A percentile compares a stretch with the other conserved stretches of the same genome.
Conservation (phyloP, 2,113 vertebrate genomes). For the Triplophysa rosa region DNA sequence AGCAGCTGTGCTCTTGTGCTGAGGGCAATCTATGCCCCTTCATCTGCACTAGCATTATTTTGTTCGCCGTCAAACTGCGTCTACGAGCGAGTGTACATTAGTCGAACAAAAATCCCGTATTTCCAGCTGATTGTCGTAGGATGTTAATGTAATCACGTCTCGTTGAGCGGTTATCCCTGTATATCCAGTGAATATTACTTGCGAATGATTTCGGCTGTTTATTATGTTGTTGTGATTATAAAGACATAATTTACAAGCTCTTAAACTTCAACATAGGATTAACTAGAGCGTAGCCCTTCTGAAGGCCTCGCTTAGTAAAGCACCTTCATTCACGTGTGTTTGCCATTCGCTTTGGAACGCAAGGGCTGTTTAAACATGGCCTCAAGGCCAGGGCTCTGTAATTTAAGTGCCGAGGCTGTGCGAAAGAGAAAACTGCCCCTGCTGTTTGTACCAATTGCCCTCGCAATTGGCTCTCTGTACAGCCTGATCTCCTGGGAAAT, state of each 20-base stretch:
- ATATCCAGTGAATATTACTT: neutral
- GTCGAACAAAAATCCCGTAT: neutral
- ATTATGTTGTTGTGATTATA: constrained; percentile 23
- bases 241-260: constrained; percentile 42
- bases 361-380: constrained; percentile 10
- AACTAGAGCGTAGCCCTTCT: constrained; percentile 20
- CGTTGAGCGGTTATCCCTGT: neutral
- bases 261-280: constrained; percentile 2
- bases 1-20: constrained; percentile 30
- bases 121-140: neutral
- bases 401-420: neutral
- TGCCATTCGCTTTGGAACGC: neutral
- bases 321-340: constrained; percentile 33
- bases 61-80: neutral
- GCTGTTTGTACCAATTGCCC: constrained; percentile 49
- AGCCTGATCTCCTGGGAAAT: constrained; percentile 18
- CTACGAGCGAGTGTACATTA: neutral
- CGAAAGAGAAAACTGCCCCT: constrained; percentile 7
- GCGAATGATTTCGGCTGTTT: neutral
- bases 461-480: constrained; percentile 41
- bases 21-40: constrained; percentile 21
- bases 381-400: neutral
- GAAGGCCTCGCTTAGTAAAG: constrained; percentile 47
- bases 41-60: constrained; percentile 10
- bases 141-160: neutral